Evolutionary conservation across 37 sponge, comb jelly and placozoan species (phyloP).

Genomic region (Spongilla lacustris): DNA sequence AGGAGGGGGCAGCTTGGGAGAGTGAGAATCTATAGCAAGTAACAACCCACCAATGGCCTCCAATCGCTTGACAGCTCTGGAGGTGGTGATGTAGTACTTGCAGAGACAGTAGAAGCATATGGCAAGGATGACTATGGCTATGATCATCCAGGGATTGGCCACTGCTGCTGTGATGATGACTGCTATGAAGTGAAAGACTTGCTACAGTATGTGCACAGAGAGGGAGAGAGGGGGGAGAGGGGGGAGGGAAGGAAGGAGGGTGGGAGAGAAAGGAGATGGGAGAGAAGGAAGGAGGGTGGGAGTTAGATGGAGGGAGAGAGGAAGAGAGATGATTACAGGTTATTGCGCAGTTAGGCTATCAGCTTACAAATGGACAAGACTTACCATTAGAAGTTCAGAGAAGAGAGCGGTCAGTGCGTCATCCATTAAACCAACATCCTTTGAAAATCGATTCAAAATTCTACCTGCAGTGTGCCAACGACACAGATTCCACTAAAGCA

Average conservation of each 20-base stretch:
- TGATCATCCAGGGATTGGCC: conserved; percentile 28
- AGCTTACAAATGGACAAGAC: not conserved
- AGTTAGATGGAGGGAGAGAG: not conserved
- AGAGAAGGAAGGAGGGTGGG: too few species aligned
- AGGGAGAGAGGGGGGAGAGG: not conserved
- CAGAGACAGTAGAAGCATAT: not conserved
- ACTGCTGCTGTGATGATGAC: conserved; percentile 20
- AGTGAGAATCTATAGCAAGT: too few species aligned
- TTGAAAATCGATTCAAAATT: conserved; percentile 81
- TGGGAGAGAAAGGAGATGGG: not conserved
- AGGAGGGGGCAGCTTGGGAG: not conserved
- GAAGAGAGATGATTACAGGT: not conserved
- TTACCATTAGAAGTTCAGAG: conserved; percentile 54
- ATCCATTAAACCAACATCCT: conserved; percentile 78
- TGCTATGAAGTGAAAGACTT: not conserved
- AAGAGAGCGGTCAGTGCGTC: conserved; percentile 61
- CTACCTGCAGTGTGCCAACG: conserved; percentile 41
- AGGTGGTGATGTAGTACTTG: conserved; percentile 17
- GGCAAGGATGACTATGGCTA: conserved; percentile 7
- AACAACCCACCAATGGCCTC: conserved; percentile 34
- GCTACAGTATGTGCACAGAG: not conserved
- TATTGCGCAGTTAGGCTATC: too few species aligned
- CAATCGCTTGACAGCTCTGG: conserved; percentile 28
- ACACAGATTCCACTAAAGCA: not conserved
- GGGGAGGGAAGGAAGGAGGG: not conserved